These are phyloP conservation scores for Nomada ruficornis DNA, from an alignment of 2,888 invertebrate species.

Conservation along the genomic window DNA sequence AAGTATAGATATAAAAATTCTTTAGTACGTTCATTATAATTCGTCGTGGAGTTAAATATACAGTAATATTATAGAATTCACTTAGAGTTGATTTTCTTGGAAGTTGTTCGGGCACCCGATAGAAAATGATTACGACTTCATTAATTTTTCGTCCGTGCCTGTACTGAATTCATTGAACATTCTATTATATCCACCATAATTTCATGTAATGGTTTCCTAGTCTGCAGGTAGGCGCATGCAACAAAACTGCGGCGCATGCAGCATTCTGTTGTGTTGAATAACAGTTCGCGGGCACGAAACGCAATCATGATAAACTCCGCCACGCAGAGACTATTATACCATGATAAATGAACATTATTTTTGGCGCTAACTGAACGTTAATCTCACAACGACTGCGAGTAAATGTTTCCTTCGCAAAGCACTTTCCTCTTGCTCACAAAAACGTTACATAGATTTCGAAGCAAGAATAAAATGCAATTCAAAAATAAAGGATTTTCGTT, in stretches of 20 bases:
- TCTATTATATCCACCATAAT: neutral
- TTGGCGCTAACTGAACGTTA: conserved; percentile 8
- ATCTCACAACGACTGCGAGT: neutral
- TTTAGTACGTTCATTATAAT: too few species aligned
- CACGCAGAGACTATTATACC: conserved; percentile 17
- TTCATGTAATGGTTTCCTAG: neutral
- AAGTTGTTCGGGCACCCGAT: too few species aligned
- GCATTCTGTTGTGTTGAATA: conserved; percentile 32
- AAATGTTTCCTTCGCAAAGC: neutral
- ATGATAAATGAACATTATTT: conserved; percentile 33
- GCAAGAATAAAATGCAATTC: neutral
- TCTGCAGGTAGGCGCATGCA: neutral
- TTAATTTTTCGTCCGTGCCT: neutral
- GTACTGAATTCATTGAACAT: neutral
- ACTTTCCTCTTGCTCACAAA: neutral
- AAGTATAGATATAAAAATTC: too few species aligned
- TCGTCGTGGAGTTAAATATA: too few species aligned
- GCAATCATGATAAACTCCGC: conserved; percentile 19
- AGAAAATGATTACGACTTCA: too few species aligned
- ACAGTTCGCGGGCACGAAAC: conserved; percentile 33
- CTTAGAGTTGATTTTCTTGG: too few species aligned
- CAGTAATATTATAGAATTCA: neutral
- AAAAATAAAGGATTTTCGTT: neutral
- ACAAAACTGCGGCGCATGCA: conserved; percentile 32
- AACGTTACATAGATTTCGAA: neutral